A percentile compares a stretch with the other conserved stretches of the same genome.
phyloP scores from a whole-genome alignment of 2,888 invertebrate species.

The Dicranocentrus wangi region DNA sequence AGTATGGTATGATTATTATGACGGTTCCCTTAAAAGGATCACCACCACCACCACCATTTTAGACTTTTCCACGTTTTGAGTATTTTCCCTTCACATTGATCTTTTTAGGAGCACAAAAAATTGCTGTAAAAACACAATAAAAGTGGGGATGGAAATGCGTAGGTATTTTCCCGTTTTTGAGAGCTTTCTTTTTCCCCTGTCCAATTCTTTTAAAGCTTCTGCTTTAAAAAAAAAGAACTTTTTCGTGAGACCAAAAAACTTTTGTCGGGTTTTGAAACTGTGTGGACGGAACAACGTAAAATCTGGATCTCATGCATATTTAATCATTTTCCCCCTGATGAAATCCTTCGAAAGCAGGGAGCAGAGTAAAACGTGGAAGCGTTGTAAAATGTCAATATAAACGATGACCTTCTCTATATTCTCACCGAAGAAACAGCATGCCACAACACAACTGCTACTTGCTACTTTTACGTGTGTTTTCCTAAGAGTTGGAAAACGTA shows the following conservation, averaged over 20 bases:
- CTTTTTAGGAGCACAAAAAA: constrained; percentile 4
- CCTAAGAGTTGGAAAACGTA: neutral
- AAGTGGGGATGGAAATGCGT: neutral
- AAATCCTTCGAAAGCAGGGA: neutral
- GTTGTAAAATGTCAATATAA: constrained; percentile 51
- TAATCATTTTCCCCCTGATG: constrained; percentile 29
- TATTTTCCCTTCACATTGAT: neutral
- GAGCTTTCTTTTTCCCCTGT: neutral
- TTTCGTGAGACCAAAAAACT: no score
- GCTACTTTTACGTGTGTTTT: neutral
- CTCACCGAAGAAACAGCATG: neutral
- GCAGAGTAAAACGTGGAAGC: neutral
- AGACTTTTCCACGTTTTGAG: neutral
- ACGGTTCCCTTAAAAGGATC: constrained; percentile 58
- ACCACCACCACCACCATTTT: constrained; percentile 20
- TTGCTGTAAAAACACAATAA: neutral
- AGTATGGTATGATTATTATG: constrained; percentile 42
- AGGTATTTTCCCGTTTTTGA: neutral
- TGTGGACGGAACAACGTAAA: no score
- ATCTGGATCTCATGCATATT: constrained; percentile 40
- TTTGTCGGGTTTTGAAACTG: no score
- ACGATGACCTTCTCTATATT: constrained; percentile 31
- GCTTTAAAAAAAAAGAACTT: no score
- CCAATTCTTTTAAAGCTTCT: no score
- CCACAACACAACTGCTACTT: neutral